Percentiles rank a stretch among this genome's conserved stretches.
Evolutionary conservation across 2,888 invertebrate genomes (phyloP).

Genomic region (Scrobipalpa costella): DNA sequence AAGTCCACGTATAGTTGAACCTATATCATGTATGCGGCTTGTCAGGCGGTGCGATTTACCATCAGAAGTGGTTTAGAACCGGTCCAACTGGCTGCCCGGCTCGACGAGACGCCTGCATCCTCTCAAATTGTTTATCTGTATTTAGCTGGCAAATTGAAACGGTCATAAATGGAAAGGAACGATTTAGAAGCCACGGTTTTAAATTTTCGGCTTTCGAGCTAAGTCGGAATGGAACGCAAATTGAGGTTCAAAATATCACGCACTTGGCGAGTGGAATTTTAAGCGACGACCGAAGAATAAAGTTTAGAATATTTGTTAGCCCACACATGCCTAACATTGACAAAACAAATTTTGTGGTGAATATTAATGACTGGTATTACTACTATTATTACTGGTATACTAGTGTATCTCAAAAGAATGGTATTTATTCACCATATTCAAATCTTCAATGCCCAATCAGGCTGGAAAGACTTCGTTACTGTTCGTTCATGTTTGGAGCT

Average conservation of each 20-base stretch:
- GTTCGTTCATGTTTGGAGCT: slow-evolving; percentile 12
- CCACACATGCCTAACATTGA: not conserved
- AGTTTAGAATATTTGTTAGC: not conserved
- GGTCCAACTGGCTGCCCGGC: slow-evolving; percentile 67
- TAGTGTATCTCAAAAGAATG: too few relatives aligned
- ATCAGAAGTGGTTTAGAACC: slow-evolving; percentile 73
- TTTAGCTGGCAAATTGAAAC: slow-evolving; percentile 63
- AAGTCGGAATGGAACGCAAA: not conserved
- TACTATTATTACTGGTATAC: too few relatives aligned
- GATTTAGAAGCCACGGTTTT: slow-evolving; percentile 22
- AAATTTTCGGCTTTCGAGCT: not conserved
- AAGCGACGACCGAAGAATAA: not conserved
- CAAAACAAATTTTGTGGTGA: not conserved
- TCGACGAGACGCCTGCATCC: slow-evolving; percentile 62
- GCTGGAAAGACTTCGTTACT: slow-evolving; percentile 26
- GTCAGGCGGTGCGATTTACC: slow-evolving; percentile 76
- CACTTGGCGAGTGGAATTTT: slow-evolving; percentile 12
- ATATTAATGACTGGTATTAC: not conserved
- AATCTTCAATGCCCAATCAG: slow-evolving; percentile 24
- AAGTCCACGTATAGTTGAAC: slow-evolving; percentile 30
- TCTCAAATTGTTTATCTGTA: slow-evolving; percentile 64
- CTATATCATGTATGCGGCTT: slow-evolving; percentile 45
- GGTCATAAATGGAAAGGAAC: slow-evolving; percentile 35
- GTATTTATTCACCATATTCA: not conserved
- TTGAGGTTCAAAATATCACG: not conserved